These are phyloP conservation scores for Myiopsitta monachus DNA, from an alignment of 2,113 vertebrate species.

Conservation along the genomic window DNA sequence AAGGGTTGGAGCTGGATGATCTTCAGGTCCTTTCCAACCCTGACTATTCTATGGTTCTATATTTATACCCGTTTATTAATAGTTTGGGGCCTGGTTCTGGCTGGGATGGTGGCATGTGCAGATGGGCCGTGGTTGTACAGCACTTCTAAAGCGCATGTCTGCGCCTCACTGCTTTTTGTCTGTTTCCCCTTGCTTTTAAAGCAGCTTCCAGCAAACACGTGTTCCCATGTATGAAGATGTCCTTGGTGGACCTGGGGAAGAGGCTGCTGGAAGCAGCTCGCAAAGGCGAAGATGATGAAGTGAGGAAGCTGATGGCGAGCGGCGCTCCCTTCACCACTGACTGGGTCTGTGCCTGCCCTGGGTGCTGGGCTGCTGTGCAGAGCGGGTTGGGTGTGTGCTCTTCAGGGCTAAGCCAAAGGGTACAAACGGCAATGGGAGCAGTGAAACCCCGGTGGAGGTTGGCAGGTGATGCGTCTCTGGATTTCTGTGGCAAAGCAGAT, in stretches of 20 bases:
- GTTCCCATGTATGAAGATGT: constrained; percentile 81
- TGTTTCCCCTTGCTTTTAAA: background rate
- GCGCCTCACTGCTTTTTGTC: background rate
- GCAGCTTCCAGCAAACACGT: constrained; percentile 8
- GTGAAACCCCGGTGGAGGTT: background rate
- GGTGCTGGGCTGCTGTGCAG: rapidly evolving
- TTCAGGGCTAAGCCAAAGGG: background rate
- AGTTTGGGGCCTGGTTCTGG: too few relatives aligned
- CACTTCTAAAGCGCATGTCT: background rate
- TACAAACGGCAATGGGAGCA: background rate
- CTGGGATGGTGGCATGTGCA: rapidly evolving
- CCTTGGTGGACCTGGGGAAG: constrained; percentile 92
- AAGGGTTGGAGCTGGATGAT: too few relatives aligned
- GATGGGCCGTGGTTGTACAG: background rate
- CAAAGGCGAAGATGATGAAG: constrained; percentile 90
- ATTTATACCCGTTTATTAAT: background rate
- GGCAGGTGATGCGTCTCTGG: background rate
- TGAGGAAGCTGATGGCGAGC: constrained; percentile 87
- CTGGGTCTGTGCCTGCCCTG: constrained; percentile 77
- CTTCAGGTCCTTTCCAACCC: too few relatives aligned
- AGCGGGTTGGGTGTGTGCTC: rapidly evolving
- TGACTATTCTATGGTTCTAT: too few relatives aligned
- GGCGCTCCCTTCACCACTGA: constrained; percentile 94
- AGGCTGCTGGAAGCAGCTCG: constrained; percentile 89
- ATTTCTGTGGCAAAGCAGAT: background rate